Evolutionary conservation across 2,113 vertebrate genomes (phyloP).

Genomic region (Saccopteryx bilineata): DNA sequence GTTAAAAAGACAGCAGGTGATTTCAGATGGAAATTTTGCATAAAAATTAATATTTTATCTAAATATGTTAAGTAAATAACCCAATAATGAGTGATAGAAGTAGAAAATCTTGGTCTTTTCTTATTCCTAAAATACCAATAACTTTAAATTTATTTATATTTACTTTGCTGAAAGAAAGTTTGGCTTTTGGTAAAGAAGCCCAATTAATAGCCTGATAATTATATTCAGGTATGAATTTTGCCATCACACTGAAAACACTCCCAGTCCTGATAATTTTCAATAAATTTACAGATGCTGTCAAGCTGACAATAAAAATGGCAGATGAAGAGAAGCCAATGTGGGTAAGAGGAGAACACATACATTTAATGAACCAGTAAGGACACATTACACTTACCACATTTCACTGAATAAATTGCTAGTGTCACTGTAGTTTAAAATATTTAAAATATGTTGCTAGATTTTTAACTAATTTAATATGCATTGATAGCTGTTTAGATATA

Average conservation of each 20-base stretch:
- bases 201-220: not conserved
- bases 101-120: not conserved
- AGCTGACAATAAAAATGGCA: not conserved
- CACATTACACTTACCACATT: not conserved
- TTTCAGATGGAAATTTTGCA: not conserved
- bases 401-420: not conserved
- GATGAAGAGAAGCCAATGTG: not conserved
- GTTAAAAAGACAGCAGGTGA: not conserved
- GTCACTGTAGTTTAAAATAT: not conserved
- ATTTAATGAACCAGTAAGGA: not conserved
- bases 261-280: not conserved
- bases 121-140: not conserved
- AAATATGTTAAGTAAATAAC: not conserved
- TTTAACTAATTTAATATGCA: not conserved
- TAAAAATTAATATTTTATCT: not conserved
- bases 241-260: not conserved
- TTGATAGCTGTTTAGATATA: not conserved
- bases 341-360: rapidly evolving
- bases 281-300: not conserved
- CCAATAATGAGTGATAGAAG: not conserved
- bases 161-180: not conserved
- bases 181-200: not conserved
- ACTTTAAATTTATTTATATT: not conserved
- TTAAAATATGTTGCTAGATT: not conserved
- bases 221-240: not conserved